These are phyloP conservation scores for Prionace glauca DNA, from an alignment of 2,797 vertebrate genomes.

Conservation along the genomic window DNA sequence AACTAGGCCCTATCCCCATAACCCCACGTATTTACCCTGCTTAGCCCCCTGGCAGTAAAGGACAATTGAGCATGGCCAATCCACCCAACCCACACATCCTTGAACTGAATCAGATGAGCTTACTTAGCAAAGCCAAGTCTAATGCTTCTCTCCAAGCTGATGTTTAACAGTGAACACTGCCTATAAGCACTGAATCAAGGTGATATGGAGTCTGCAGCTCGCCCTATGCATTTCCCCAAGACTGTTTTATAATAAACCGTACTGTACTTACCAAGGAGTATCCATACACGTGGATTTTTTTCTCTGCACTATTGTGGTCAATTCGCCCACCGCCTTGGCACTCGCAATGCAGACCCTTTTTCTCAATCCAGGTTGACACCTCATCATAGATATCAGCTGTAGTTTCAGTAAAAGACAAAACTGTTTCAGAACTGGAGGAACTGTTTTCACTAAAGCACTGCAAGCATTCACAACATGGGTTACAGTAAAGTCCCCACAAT, in stretches of 20 bases:
- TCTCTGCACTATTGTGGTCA: slow-evolving; percentile 65
- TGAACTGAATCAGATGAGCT: background rate
- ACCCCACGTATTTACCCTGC: too few species aligned
- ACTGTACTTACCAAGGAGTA: slow-evolving; percentile 79
- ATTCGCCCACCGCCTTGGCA: slow-evolving; percentile 90
- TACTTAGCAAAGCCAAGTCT: background rate
- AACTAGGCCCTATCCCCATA: too few species aligned
- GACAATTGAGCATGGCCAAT: too few species aligned
- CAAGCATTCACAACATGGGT: background rate
- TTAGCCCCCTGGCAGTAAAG: too few species aligned
- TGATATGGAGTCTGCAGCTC: background rate
- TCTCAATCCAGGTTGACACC: slow-evolving; percentile 71
- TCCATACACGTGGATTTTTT: slow-evolving; percentile 88
- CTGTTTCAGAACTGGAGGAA: background rate
- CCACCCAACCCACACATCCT: too few species aligned
- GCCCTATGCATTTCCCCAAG: background rate
- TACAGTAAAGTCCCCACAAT: background rate
- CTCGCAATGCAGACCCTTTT: slow-evolving; percentile 68
- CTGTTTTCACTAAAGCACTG: background rate
- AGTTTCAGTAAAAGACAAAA: background rate
- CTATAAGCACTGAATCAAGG: background rate
- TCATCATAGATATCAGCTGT: slow-evolving; percentile 85
- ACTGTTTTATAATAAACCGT: background rate
- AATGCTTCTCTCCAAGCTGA: background rate
- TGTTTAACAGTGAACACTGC: background rate